Base-by-base conservation (phyloP, 2,113 vertebrate species). In the Ciconia boyciana region DNA sequence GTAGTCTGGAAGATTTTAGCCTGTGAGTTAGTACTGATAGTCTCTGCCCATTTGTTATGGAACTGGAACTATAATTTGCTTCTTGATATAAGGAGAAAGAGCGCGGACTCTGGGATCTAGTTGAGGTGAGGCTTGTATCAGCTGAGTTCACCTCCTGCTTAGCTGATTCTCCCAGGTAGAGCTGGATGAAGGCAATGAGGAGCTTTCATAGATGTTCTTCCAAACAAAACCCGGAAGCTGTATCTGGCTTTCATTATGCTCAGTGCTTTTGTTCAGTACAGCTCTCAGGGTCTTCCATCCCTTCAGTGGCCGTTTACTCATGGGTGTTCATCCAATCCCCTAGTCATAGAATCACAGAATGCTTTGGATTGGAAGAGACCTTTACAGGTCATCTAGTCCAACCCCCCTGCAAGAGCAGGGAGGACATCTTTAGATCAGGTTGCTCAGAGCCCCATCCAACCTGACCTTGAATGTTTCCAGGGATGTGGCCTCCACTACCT, bases 271-370 rank as follows among this genome's bases (percentile, higher is more conserved):
- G 60, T 25, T 78, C 10, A 54, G 29, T 34, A 26, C 8, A 34
- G 36, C 24, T 78, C 34, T 52, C 3, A 1, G 48, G 25, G 54
- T n/a, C 49, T 79, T 32, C 36, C 7, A 1, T 62, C 36, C 52
- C 21, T 69, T 66, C 21, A 29, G 21, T 2, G 6, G 54, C 16
- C 0, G 0, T 70, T 51, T 57, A 25, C 13, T 58, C 26, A 11
- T 16, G 34, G 24, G 12, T 0, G 0, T 72, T 69, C 8, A 18
- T 64, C 10, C 24, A 64, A 7, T 26, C 29, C 36, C 3, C 29
- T n/a, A 22, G 18, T 29, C 49, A 29, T n/a, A 39, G 39, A 39
- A 39, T 39, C 39, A 39, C 39, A 39, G 39, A 39, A 39, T 39
- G 39, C 9, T 39, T 39, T 39, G 39, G 39, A 39, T 39, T 39